phyloP scores from a whole-genome alignment of 2,113 vertebrate genomes.

The Paratilapia polleni region DNA sequence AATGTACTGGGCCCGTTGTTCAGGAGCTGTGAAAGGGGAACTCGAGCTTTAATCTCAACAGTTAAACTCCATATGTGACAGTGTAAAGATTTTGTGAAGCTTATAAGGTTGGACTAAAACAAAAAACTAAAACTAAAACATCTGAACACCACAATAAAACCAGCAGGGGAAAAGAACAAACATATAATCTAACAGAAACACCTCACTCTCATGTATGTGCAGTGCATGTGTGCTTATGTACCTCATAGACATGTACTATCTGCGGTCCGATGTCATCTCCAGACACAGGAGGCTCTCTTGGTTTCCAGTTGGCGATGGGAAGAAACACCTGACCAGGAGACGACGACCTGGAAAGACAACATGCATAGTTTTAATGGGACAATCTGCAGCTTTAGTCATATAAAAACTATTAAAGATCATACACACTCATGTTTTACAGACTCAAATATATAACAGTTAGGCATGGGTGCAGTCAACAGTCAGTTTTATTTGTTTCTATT shows the following conservation, averaged over 20 bases:
- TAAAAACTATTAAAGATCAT: neutral
- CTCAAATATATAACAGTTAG: neutral
- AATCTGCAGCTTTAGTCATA: neutral
- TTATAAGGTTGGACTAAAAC: neutral
- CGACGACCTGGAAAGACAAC: conserved; percentile 82
- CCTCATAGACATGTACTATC: conserved; percentile 94
- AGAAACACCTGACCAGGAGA: conserved; percentile 92
- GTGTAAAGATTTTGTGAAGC: neutral
- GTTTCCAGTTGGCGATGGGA: conserved; percentile 93
- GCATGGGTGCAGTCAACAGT: neutral
- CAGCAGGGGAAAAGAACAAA: too few relatives aligned
- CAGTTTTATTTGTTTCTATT: neutral
- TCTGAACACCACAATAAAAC: neutral
- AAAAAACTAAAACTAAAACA: neutral
- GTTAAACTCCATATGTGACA: too few relatives aligned
- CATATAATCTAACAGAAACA: too few relatives aligned
- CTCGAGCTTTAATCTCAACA: neutral
- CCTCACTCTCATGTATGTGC: neutral
- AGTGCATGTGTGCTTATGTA: conserved; percentile 46
- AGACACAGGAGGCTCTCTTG: conserved; percentile 82
- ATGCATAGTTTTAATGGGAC: neutral
- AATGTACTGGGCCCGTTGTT: conserved; percentile 95
- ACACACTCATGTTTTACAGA: neutral
- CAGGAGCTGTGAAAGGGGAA: conserved; percentile 80
- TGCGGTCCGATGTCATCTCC: conserved; percentile 95